A percentile compares a stretch with the other conserved stretches of the same genome.
These are phyloP conservation scores for Calyptommatus sinebrachiatus DNA, from an alignment of 2,113 vertebrate genomes.

Conservation along the genomic window DNA sequence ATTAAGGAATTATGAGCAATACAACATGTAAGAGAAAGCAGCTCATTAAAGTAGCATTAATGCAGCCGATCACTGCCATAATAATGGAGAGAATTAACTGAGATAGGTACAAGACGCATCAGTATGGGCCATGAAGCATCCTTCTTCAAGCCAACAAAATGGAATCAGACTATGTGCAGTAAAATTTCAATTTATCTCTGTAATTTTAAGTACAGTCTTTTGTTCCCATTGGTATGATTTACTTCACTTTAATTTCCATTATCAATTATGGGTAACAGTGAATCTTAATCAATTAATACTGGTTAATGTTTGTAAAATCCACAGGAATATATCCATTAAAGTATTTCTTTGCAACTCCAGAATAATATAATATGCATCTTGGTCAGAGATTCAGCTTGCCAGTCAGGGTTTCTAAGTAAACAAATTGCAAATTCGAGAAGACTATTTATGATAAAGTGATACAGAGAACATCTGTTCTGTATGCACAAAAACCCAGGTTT, in stretches of 20 bases:
- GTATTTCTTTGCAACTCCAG: background rate
- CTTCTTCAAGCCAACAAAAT: background rate
- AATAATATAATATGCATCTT: background rate
- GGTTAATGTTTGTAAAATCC: background rate
- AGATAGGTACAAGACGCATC: background rate
- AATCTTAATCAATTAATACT: background rate
- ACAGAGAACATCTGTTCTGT: too few relatives aligned
- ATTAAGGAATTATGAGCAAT: too few relatives aligned
- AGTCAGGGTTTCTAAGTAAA: background rate
- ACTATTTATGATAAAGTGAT: background rate
- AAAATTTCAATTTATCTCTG: background rate
- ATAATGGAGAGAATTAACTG: too few relatives aligned
- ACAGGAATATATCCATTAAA: conserved; percentile 9
- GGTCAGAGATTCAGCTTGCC: background rate
- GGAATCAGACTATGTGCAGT: background rate
- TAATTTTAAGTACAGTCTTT: background rate
- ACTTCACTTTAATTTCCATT: background rate
- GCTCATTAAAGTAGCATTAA: too few relatives aligned
- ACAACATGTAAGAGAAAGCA: too few relatives aligned
- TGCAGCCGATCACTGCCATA: too few relatives aligned
- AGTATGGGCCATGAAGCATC: too few relatives aligned
- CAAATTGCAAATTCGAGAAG: background rate
- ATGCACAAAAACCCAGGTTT: too few relatives aligned
- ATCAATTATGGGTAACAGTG: background rate
- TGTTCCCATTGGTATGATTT: background rate